These are phyloP conservation scores for Paguma larvata DNA, from an alignment of 2,797 vertebrate genomes.

Conservation along the genomic window DNA sequence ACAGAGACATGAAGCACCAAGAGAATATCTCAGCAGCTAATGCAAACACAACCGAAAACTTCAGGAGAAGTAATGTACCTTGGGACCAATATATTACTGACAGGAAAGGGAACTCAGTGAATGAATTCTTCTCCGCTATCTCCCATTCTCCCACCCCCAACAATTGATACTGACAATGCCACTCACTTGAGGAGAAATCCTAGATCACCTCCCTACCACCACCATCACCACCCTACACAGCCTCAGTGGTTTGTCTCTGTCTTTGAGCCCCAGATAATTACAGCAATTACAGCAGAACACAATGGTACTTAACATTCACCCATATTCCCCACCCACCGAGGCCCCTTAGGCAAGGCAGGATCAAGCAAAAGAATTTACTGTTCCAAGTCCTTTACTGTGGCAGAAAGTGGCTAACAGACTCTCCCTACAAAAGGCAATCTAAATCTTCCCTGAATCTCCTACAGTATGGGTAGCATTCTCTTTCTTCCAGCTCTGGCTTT, in stretches of 20 bases:
- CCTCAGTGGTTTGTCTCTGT: background rate
- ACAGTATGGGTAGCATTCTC: background rate
- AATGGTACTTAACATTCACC: background rate
- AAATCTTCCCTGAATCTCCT: background rate
- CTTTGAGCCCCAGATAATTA: slow-evolving; percentile 21
- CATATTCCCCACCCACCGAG: background rate
- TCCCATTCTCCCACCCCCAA: background rate
- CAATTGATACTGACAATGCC: background rate
- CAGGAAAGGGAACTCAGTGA: background rate
- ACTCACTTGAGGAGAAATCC: background rate
- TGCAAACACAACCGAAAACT: background rate
- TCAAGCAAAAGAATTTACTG: background rate
- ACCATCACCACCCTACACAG: background rate
- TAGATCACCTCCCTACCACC: background rate
- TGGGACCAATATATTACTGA: background rate
- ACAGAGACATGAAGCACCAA: background rate
- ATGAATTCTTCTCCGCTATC: background rate
- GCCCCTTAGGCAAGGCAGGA: background rate
- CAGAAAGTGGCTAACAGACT: background rate
- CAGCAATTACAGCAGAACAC: background rate
- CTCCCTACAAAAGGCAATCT: background rate
- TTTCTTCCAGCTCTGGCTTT: background rate
- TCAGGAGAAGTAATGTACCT: background rate
- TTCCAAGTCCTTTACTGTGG: background rate
- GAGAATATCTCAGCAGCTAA: background rate